Evolutionary conservation across 2,888 invertebrate species (phyloP), one percentile per base, ranked within the genome.

Genomic region (Rhamnusium bicolor): DNA sequence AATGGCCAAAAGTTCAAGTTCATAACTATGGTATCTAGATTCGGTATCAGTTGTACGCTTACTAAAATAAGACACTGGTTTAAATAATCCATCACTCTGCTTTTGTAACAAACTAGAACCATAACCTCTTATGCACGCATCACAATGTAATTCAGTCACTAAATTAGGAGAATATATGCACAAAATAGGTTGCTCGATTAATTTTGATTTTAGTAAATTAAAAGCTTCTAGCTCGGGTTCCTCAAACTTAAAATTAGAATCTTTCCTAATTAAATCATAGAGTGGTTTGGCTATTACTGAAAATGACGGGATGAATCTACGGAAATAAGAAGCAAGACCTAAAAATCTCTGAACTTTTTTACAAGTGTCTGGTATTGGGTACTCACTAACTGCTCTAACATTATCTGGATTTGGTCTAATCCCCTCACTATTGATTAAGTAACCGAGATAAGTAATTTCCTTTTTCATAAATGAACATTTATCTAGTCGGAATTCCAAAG

Each of bases 11-110:
- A 75, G 74, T 73, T 86, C 85, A 6, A 86, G 49, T 65, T 85
- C 84, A 67, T 81, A 86, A 73, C 84, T 84, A 68, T 85, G 85
- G n/a, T n/a, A n/a, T n/a, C n/a, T n/a, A n/a, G n/a, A n/a, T n/a
- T n/a, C n/a, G n/a, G n/a, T n/a, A n/a, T 85, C 84, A 0, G 68
- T 81, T 0, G 85, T 83, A 24, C 81, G 73, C 68, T 83, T 83
- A 4, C 83, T 84, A 77, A 83, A 85, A 73, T 83, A 84, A 62
- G 83, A 84, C 0, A 85, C 69, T 0, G 85, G 85, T 32, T 85
- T 82, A 27, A 84, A 79, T 27, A 78, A 74, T 4, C 65, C 66
- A 73, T 84, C 82, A 0, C 61, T 7, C 58, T 85, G 84, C 47
- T 74, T 78, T 72, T 87, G 86, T 40, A 86, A 16, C 14, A 86